Percentiles rank a stretch among this genome's conserved stretches.
phyloP scores from a whole-genome alignment of 2,797 vertebrate genomes.

The Lagorchestes hirsutus region DNA sequence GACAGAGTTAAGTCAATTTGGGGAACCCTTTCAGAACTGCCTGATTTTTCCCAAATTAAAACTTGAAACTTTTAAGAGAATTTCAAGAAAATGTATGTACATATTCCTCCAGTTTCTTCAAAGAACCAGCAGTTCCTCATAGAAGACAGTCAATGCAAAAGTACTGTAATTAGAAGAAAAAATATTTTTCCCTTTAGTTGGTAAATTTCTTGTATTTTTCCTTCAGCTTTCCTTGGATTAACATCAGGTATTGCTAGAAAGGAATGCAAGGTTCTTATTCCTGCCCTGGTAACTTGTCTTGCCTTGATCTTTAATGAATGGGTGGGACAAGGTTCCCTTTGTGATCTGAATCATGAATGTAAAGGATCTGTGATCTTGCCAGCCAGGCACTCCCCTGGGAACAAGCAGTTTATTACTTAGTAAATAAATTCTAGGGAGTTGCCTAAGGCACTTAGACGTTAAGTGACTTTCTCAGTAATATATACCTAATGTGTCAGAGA shows the following conservation, averaged over 20 bases:
- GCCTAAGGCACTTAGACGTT: neutral
- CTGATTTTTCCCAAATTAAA: neutral
- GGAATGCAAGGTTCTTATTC: neutral
- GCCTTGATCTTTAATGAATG: constrained; percentile 6
- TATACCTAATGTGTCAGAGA: neutral
- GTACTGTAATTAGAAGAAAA: neutral
- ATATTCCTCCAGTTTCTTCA: neutral
- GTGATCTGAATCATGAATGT: constrained; percentile 6
- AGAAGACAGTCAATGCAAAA: neutral
- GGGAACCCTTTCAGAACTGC: neutral
- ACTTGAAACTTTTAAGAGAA: neutral
- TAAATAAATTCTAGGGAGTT: constrained; percentile 3
- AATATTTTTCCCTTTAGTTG: neutral
- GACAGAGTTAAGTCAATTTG: neutral
- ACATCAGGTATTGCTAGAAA: neutral
- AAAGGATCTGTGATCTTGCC: constrained; percentile 2
- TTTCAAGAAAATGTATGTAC: neutral
- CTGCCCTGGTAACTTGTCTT: neutral
- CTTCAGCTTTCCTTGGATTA: neutral
- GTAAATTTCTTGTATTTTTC: constrained; percentile 2
- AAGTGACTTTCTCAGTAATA: neutral
- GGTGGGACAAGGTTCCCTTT: constrained; percentile 6
- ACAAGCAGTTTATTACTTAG: constrained; percentile 4
- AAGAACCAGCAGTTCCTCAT: neutral
- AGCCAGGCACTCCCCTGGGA: neutral